Evolutionary conservation across 2,113 vertebrate genomes (phyloP), one percentile per base, ranked within the genome.

Genomic region (Rhinoderma darwinii): DNA sequence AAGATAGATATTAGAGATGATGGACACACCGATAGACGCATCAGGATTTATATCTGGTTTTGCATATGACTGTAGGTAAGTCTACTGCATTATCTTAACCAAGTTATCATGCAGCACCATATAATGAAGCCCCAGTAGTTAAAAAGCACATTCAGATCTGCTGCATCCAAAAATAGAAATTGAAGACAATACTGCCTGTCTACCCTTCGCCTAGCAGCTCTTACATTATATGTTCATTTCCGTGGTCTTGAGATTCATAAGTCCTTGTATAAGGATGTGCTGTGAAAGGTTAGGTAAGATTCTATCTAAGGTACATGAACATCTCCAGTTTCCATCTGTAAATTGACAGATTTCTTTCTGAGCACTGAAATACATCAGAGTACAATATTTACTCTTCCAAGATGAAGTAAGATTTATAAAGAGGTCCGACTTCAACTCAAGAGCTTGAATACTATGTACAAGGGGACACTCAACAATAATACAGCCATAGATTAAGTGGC

Each of bases 291-390:
- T 81, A 59, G 54, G 25, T 54, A 61, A 43, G 78, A 63, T 81
- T 61, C 78, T 63, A 81, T 80, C 78, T 61, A n/a, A 81, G 56
- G 78, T 81, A 81, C 78, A 43, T 61, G 54, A 81, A 81, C 78
- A 80, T 81, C 79, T 82, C 56, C 79, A 44, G 79, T 82, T 63
- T 82, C 79, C 79, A 44, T 82, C 59, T 82, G 56, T 63, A 82
- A 82, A 82, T 43, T 82, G 79, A 63, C 79, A 44, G 25, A 30
- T 66, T 66, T 82, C n/a, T 43, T 54, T 51, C 59, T 30, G 56
- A 66, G 56, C n/a, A 82, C 35, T 63, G 54, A 81, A 61, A 61
- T 63, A 81, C 37, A 63, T 61, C 25, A 43, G 54, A 59, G 77
- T 61, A 81, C 79, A 82, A 82, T 82, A 82, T 82, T 82, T 82